A percentile compares a stretch with the other conserved stretches of the same genome.
Evolutionary conservation across 2,888 invertebrate species (phyloP).

Genomic region (Ormia ochracea): DNA sequence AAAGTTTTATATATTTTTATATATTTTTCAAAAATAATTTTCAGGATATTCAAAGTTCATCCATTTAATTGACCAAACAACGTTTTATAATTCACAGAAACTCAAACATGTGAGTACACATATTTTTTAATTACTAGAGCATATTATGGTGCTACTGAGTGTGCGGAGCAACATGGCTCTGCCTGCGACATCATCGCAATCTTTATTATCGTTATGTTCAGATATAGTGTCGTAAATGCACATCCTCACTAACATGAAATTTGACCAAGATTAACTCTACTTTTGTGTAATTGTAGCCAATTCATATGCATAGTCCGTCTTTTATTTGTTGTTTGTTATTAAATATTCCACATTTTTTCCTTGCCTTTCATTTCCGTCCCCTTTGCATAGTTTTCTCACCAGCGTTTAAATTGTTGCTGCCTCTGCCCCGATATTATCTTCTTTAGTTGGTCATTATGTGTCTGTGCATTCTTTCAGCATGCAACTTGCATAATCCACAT

Average conservation of each 20-base stretch:
- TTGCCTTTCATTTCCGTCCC: background rate
- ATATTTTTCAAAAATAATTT: no score
- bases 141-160: no score
- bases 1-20: no score
- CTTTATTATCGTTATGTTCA: background rate
- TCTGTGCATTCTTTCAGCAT: constrained; percentile 26
- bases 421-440: background rate
- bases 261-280: background rate
- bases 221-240: background rate
- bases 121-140: no score
- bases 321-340: background rate
- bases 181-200: no score
- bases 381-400: background rate
- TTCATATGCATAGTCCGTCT: background rate
- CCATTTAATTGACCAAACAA: no score
- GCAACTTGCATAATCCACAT: constrained; percentile 39
- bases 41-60: no score
- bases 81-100: no score
- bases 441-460: constrained; percentile 7
- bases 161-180: no score
- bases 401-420: background rate
- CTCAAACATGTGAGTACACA: no score
- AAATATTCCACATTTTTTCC: background rate
- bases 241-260: background rate
- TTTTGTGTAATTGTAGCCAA: background rate